Percentiles rank a stretch among this genome's conserved stretches.
Evolutionary conservation across 2,888 invertebrate species (phyloP).

Genomic region (Autographa pulchrina): DNA sequence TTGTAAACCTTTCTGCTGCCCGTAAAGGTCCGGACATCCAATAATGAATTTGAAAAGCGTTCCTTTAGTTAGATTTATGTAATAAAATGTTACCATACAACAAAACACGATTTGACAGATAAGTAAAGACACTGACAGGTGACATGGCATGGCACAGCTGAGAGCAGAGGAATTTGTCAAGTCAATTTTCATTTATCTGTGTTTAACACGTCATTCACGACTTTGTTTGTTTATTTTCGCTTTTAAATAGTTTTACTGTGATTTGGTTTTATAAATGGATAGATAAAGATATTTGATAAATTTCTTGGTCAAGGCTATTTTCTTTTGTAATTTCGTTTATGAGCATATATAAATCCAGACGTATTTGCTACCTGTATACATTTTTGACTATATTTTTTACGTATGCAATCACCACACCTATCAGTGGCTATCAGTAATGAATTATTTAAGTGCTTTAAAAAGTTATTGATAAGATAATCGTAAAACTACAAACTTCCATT

Average conservation of each 20-base stretch:
- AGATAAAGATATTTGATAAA: neutral
- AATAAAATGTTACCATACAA: too few species aligned
- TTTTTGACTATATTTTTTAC: neutral
- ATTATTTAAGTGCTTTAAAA: conserved; percentile 3
- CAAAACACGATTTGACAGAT: neutral
- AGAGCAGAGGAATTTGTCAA: neutral
- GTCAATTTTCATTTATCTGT: neutral
- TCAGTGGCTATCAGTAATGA: neutral
- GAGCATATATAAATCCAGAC: neutral
- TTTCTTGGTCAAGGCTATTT: neutral
- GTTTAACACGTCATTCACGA: neutral
- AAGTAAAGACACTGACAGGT: neutral
- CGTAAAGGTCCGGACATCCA: too few species aligned
- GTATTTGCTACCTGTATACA: conserved; percentile 1
- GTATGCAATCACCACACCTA: neutral
- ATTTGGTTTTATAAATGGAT: neutral
- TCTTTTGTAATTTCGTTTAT: neutral
- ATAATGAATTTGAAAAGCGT: too few species aligned
- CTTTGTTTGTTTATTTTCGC: neutral
- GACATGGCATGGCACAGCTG: neutral
- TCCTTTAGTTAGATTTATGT: too few species aligned
- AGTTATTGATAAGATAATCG: conserved; percentile 38
- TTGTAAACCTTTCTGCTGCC: too few species aligned
- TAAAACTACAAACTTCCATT: conserved; percentile 16
- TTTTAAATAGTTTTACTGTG: neutral